Percentiles rank a stretch among this genome's conserved stretches.
phyloP scores from a whole-genome alignment of 2,797 vertebrate genomes.

The Apogon talboti region DNA sequence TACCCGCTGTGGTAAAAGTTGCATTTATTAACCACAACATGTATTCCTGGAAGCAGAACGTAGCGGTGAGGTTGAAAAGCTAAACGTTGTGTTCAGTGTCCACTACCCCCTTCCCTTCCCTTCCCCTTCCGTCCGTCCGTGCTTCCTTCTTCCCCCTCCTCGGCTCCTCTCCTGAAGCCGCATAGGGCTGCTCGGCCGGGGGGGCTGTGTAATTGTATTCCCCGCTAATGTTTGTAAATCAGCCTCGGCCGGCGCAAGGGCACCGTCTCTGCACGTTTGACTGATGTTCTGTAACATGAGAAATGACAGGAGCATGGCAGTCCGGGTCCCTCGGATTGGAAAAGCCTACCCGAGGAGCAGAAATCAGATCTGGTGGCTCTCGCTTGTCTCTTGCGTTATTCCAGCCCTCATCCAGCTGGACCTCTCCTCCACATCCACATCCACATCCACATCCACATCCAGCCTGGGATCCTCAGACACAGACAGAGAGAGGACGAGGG shows the following conservation, averaged over 20 bases:
- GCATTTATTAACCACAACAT: slow-evolving; percentile 38
- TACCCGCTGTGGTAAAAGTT: slow-evolving; percentile 58
- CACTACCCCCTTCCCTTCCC: slow-evolving; percentile 8
- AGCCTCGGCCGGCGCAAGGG: slow-evolving; percentile 88
- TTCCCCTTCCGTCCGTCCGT: background rate
- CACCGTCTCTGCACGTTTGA: slow-evolving; percentile 86
- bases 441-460: slow-evolving; percentile 38
- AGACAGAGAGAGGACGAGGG: slow-evolving; percentile 38
- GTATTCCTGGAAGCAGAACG: slow-evolving; percentile 25
- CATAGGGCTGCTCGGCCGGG: slow-evolving; percentile 80
- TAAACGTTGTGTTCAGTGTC: slow-evolving; percentile 53
- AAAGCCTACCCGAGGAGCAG: slow-evolving; percentile 72
- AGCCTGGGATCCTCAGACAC: slow-evolving; percentile 64
- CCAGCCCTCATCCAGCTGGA: slow-evolving; percentile 73
- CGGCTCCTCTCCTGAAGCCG: slow-evolving; percentile 65
- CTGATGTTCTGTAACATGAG: slow-evolving; percentile 92
- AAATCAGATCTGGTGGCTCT: slow-evolving; percentile 76
- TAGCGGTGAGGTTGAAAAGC: slow-evolving; percentile 43
- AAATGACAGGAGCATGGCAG: slow-evolving; percentile 89
- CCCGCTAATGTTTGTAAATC: slow-evolving; percentile 93
- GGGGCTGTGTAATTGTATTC: slow-evolving; percentile 90
- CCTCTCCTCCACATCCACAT: slow-evolving; percentile 42
- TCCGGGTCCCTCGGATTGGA: slow-evolving; percentile 73
- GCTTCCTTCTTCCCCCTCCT: background rate
- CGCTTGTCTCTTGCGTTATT: slow-evolving; percentile 82